Base-by-base conservation (phyloP, 2,888 invertebrate species). In the Platerodrilus igneus region DNA sequence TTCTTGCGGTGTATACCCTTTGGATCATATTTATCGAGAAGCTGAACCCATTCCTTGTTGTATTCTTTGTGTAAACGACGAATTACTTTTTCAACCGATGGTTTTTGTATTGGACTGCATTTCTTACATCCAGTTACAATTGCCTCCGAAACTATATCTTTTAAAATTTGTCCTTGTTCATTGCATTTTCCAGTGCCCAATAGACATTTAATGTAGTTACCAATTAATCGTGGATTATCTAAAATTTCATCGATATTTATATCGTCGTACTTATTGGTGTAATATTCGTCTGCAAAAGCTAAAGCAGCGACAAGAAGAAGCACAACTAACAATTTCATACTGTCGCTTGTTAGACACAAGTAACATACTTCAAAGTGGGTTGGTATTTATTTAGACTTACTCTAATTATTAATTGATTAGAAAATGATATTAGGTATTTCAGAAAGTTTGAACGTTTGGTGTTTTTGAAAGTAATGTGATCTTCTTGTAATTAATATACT, bases 261-360 rank as follows among this genome's bases (percentile, higher is more conserved):
- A 57, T 78, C 74, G 63, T 81, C 81, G 68, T 75, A 80, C 57
- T 76, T 79, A 48, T 75, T 75, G 1, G 78, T 77, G 64, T 81
- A 81, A 3, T 63, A 69, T 4, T 62, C 57, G 7, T 32, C 18
- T 4, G 37, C 36, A n/a, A n/a, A n/a, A n/a, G n/a, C n/a, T n/a
- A n/a, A n/a, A n/a, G n/a, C n/a, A n/a, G n/a, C n/a, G n/a, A n/a
- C n/a, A n/a, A n/a, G n/a, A n/a, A n/a, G n/a, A n/a, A n/a, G n/a
- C n/a, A n/a, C n/a, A n/a, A n/a, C n/a, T n/a, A n/a, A n/a, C n/a
- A n/a, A n/a, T n/a, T n/a, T n/a, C n/a, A n/a, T n/a, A n/a, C n/a
- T n/a, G n/a, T n/a, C n/a, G n/a, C n/a, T n/a, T n/a, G n/a, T n/a
- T n/a, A n/a, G n/a, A n/a, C n/a, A n/a, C n/a, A n/a, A n/a, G n/a